Base-by-base conservation (phyloP, 2,888 invertebrate species). In the Heliothis peltigera region DNA sequence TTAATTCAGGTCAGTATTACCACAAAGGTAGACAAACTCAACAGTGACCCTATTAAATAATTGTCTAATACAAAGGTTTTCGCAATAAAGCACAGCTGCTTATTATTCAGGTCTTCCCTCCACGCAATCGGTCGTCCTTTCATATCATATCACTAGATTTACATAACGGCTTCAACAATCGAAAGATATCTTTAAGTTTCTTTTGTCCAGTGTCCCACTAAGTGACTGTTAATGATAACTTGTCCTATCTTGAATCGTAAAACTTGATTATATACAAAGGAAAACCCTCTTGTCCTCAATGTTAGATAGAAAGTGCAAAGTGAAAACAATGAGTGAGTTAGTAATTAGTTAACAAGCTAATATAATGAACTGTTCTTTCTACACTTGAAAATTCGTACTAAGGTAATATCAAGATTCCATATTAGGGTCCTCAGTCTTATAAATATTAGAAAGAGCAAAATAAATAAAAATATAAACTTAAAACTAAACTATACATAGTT, bases 91-190 rank as follows among this genome's bases (percentile, higher is more conserved):
- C 48, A 63, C 21, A 8, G 48, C 58, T 68, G 18, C 48, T 72
- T 71, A 56, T 22, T 49, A 72, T 72, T 76, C 72, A 70, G 52
- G 70, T 55, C 64, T 71, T 63, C 32, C 21, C 52, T 42, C 21
- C 7, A 59, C 25, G 43, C 55, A 25, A 68, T 79, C 72, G 62
- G 28, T 76, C 58, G 48, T 46, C 51, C 56, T 68, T 71, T 71
- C 62, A 77, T 77, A 61, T 76, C 51, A 54, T 55, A 63, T 48
- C 47, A 19, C 19, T 17, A 22, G 35, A 69, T 70, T 70, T 42
- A 51, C 70, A 75, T 70, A 69, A 75, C 52, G 75, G 55, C 60
- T 75, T 60, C 70, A 75, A 59, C 69, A 52, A 55, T 52, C 60
- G 43, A 59, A 55, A 35, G 32, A 12, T 32, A 32, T 32, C 32